Percentiles rank a stretch among this genome's conserved stretches.
Evolutionary conservation across 1,140 invertebrate species (phyloP).

Genomic region (Drosophila lini): DNA sequence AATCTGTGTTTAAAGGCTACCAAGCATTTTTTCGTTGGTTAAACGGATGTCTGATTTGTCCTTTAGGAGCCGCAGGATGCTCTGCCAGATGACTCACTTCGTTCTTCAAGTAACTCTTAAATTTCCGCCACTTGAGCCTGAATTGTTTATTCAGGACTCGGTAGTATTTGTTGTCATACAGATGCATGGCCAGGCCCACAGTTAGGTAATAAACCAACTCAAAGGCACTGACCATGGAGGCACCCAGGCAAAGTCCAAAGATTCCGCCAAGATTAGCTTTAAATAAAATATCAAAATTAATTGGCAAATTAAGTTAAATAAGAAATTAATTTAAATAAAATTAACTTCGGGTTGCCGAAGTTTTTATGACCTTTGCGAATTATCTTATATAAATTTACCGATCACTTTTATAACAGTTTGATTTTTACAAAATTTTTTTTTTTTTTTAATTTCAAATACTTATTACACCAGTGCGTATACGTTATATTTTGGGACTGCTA

Average conservation of each 20-base stretch:
- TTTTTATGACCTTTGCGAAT: neutral
- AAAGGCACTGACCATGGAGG: constrained; percentile 83
- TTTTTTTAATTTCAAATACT: too few species aligned
- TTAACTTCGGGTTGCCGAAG: neutral
- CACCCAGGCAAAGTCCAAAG: constrained; percentile 83
- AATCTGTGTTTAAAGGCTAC: constrained; percentile 20
- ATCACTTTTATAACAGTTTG: too few species aligned
- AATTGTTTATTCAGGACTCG: constrained; percentile 29
- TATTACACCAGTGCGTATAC: too few species aligned
- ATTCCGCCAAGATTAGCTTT: constrained; percentile 82
- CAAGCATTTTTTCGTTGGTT: constrained; percentile 48
- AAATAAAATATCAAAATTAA: neutral
- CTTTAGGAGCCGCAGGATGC: constrained; percentile 4
- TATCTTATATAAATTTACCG: too few species aligned
- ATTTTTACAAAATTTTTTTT: too few species aligned
- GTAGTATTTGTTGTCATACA: constrained; percentile 71
- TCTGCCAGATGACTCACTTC: constrained; percentile 40
- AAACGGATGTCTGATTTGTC: constrained; percentile 52
- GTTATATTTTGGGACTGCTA: too few species aligned
- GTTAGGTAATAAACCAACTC: constrained; percentile 84
- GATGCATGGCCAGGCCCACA: constrained; percentile 65
- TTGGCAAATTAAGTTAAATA: too few species aligned
- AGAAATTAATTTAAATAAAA: too few species aligned
- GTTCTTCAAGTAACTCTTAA: constrained; percentile 50
- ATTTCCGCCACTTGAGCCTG: constrained; percentile 27